A percentile compares a stretch with the other conserved stretches of the same genome.
phyloP scores from a whole-genome alignment of 2,888 invertebrate species.

The Macrostomum cliftonense region DNA sequence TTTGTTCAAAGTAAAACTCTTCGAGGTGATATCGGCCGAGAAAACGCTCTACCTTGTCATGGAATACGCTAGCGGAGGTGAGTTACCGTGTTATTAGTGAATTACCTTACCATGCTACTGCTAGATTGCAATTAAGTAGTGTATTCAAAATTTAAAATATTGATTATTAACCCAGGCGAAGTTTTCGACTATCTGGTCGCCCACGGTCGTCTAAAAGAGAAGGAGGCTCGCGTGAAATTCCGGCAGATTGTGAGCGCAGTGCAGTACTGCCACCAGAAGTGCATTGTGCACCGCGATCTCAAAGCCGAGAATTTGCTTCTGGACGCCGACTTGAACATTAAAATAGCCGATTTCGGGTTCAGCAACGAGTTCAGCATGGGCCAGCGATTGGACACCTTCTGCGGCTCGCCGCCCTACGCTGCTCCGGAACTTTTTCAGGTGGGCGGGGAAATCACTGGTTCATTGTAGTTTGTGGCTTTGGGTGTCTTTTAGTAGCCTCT shows the following conservation, averaged over 20 bases:
- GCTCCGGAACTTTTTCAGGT: conserved; percentile 98
- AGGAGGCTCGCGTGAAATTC: conserved; percentile 36
- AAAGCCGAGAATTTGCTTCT: conserved; percentile 92
- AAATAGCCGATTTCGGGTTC: conserved; percentile 98
- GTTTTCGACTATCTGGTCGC: conserved; percentile 74
- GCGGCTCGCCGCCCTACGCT: conserved; percentile 97
- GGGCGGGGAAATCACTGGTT: conserved; percentile 30
- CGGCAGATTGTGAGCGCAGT: conserved; percentile 90
- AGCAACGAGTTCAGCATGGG: conserved; percentile 97
- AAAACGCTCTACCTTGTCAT: conserved; percentile 98
- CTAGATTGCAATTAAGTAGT: no score
- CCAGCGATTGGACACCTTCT: conserved; percentile 95
- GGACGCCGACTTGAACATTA: conserved; percentile 99
- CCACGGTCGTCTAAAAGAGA: conserved; percentile 39
- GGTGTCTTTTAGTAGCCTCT: no score
- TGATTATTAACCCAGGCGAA: no score
- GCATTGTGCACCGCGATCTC: conserved; percentile 80
- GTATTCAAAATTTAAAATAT: no score
- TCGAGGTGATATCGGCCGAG: conserved; percentile 99
- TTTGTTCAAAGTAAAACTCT: conserved; percentile 36
- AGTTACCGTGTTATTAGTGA: conserved; percentile 10
- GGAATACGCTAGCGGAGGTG: conserved; percentile 93
- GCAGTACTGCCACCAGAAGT: conserved; percentile 99
- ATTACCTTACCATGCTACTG: no score
- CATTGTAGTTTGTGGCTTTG: no score